Evolutionary conservation across 2,888 invertebrate genomes (phyloP), one percentile per base, ranked within the genome.

Genomic region (Leptinotarsa haldemani): DNA sequence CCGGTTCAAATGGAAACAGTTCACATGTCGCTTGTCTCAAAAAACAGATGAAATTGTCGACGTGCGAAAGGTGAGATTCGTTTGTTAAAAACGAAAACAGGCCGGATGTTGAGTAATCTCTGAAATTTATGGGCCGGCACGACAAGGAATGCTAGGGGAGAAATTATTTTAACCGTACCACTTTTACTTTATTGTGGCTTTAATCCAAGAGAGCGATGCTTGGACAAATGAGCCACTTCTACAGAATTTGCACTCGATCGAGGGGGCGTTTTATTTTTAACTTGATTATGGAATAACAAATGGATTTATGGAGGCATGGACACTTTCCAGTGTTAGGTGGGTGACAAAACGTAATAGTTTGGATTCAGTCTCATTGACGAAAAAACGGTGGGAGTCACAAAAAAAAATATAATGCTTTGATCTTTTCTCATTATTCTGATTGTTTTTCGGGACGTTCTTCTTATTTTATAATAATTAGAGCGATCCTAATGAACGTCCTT

Each of bases 1-100:
- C 77, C 77, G 77, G 73, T 70, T 71, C 74, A 71, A 71, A 74
- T 77, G 68, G 74, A 79, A 80, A 74, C 73, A 75, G 74, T 75
- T 76, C 78, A 78, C 75, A 74, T 78, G 77, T 74, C 71, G 69
- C 70, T 70, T 73, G 77, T 73, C 73, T 66, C 70, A 72, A 74
- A 78, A 78, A 74, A 78, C 73, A 75, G 75, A 77, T 76, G 75
- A 77, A 75, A 76, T 75, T 65, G 76, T 75, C 74, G 78, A 78
- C 77, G 74, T 77, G 80, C 79, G 75, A 78, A 80, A 79, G 79
- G 78, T 78, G 74, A 75, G 77, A 77, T 72, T 75, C 77, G 78
- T 78, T 80, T 77, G 77, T 79, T 77, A 77, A 76, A 75, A 73
- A 77, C 64, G 65, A 70, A 40, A 73, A 76, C 74, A 69, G 74